Conservation (phyloP, 2,797 vertebrate species). For the Synaphobranchus kaupii region DNA sequence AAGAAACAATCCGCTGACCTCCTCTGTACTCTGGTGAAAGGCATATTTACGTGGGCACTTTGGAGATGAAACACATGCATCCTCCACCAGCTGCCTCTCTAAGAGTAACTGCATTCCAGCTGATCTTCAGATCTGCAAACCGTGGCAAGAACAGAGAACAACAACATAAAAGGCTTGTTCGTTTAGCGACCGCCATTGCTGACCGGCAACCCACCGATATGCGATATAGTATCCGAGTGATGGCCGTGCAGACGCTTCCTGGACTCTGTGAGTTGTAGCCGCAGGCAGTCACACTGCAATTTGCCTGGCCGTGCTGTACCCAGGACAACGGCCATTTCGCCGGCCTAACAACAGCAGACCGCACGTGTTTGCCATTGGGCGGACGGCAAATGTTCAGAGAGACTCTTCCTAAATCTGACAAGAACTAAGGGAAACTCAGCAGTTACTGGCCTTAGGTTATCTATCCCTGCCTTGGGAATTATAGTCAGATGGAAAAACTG, state of each 20-base stretch:
- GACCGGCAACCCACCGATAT: not conserved
- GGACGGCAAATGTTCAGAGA: not conserved
- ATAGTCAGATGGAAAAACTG: not conserved
- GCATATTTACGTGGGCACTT: not conserved
- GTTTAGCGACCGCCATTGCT: not conserved
- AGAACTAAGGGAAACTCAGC: not conserved
- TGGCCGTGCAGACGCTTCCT: not conserved
- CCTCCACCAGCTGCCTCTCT: not conserved
- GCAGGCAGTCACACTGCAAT: not conserved
- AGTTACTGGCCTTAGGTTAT: not conserved
- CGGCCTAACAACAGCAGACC: not conserved
- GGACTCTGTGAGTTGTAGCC: not conserved
- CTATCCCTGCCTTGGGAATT: not conserved
- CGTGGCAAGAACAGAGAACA: not conserved
- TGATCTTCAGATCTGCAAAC: not conserved
- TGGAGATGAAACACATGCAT: not conserved
- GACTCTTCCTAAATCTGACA: not conserved
- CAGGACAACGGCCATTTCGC: not conserved
- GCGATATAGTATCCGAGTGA: not conserved
- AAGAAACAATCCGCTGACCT: constrained; percentile 17
- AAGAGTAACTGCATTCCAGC: not conserved
- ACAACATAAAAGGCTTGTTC: not conserved
- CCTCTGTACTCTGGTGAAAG: not conserved
- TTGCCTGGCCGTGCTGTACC: not conserved
- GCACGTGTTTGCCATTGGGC: not conserved